A percentile compares a stretch with the other conserved stretches of the same genome.
These are phyloP conservation scores for Sitobion miscanthi DNA, from an alignment of 1,140 invertebrate species.

Conservation along the genomic window DNA sequence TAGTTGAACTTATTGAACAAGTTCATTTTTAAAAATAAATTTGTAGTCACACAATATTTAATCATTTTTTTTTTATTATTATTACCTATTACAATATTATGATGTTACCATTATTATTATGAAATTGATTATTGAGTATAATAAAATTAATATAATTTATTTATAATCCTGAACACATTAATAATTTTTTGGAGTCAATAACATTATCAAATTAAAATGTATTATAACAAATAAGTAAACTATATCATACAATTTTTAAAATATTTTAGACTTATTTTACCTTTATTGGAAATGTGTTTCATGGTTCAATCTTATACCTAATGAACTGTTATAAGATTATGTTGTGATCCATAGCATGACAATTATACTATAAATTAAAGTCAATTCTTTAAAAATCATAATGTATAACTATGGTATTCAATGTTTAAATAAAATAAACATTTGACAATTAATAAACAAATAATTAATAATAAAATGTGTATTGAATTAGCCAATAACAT, in stretches of 20 bases:
- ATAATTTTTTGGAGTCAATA: neutral
- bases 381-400: neutral
- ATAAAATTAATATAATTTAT: neutral
- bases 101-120: neutral
- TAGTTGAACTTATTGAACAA: too few species aligned
- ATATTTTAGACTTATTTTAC: neutral
- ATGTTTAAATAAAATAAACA: neutral
- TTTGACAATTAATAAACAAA: neutral
- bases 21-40: too few species aligned
- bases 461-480: neutral
- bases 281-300: neutral
- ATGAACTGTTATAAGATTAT: neutral
- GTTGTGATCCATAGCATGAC: neutral
- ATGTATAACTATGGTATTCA: neutral
- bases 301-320: too few species aligned
- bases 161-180: too few species aligned
- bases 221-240: neutral
- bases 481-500: neutral
- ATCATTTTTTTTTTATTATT: neutral
- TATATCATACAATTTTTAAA: neutral
- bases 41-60: neutral
- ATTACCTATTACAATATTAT: too few species aligned
- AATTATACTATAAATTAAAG: neutral
- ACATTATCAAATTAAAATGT: neutral
- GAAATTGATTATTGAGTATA: neutral